Evolutionary conservation across 1,140 invertebrate species (phyloP), one percentile per base, ranked within the genome.

Genomic region (Sarcophaga peregrina): DNA sequence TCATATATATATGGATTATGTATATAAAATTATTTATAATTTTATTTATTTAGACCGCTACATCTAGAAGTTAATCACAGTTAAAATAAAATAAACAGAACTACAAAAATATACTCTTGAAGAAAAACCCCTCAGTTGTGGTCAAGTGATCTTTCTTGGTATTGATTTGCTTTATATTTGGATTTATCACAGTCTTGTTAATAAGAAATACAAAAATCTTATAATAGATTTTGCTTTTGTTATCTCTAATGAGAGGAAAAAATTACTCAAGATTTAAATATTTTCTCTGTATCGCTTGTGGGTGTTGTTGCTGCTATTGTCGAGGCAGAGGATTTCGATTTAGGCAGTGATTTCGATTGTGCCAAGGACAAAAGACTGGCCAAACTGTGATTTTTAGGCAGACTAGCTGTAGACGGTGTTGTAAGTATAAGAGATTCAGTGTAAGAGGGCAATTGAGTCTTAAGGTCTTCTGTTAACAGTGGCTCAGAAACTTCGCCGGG

Each of bases 351-450:
- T 20, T 68, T 68, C 20, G 17, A 68, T 5, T 8, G 17, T 37
- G n/a, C 20, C n/a, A 68, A n/a, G 0, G 62, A 20, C 20, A 68
- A 68, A 68, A 83, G n/a, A 47, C 72, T 46, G 68, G 83, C 58
- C 78, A 80, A 54, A 80, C 47, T 76, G 82, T 52, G 48, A 58
- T 15, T 82, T 20, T 58, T 15, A 47, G 52, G 75, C 62, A 48
- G 45, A 54, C 15, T 11, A 54, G 68, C 25, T 82, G 68, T 48
- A 48, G 46, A 80, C 11, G 81, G 54, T 46, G 25, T 68, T 3
- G 68, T 25, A 15, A 45, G 17, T 5, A 37, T 81, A 8, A 17
- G 37, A 20, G 74, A 13, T 82, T 72, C 25, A 25, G 10, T 80
- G 62, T 82, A 68, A 17, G 72, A 47, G 72, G 37, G 80, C 20